Conservation (phyloP, 2,888 invertebrate genomes). For the Nomada ruficornis region DNA sequence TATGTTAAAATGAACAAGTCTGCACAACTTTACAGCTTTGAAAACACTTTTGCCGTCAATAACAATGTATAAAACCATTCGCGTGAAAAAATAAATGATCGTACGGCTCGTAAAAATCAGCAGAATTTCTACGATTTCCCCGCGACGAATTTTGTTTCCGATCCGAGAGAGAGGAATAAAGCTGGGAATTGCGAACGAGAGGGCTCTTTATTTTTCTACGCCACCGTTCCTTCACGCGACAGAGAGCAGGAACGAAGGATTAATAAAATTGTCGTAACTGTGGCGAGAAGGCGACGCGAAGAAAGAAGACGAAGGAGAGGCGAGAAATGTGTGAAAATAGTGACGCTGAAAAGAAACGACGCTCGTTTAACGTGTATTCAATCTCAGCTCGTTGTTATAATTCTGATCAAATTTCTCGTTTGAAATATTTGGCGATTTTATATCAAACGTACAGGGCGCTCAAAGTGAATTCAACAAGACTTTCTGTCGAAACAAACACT, state of each 20-base stretch:
- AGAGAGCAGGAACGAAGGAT: conserved; percentile 15
- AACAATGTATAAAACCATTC: not conserved
- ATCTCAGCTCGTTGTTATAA: conserved; percentile 26
- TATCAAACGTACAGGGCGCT: no score
- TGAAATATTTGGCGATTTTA: not conserved
- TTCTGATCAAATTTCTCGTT: conserved; percentile 14
- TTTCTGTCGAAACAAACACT: no score
- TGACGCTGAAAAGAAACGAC: not conserved
- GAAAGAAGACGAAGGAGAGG: not conserved
- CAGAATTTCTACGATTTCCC: not conserved
- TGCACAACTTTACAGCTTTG: no score
- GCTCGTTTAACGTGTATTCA: not conserved
- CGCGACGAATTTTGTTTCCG: not conserved
- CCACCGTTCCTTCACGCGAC: conserved; percentile 9
- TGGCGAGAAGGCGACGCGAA: conserved; percentile 5
- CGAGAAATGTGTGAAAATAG: not conserved
- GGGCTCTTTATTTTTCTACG: conserved; percentile 9
- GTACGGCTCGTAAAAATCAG: not conserved
- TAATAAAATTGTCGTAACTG: conserved; percentile 43
- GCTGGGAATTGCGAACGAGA: not conserved
- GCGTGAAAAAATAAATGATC: not conserved
- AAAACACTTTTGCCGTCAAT: not conserved
- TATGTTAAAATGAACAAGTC: no score
- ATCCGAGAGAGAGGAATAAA: not conserved
- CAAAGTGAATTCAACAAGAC: no score